Evolutionary conservation across 2,797 vertebrate species (phyloP), one percentile per base, ranked within the genome.

Genomic region (Coracias cyanogaster): DNA sequence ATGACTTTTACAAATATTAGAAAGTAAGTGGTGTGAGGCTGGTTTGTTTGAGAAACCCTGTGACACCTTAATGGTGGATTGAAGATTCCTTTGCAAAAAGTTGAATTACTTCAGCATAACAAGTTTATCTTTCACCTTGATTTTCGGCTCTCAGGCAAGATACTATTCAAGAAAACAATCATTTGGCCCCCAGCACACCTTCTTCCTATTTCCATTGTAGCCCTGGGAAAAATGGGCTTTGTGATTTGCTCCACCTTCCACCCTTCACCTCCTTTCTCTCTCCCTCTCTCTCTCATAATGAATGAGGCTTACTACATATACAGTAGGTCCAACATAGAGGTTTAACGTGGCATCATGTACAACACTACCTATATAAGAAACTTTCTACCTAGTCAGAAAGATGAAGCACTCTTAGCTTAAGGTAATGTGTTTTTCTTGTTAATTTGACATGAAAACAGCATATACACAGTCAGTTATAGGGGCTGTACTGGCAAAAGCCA

Each of bases 51-150:
- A 39, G 46, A 73, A 39, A 33, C 15, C 8, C 39, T 35, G 15
- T 13, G 55, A 37, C 26, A 37, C 4, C 7, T 33, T 25, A 78
- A 46, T 51, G 29, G 41, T 58, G 31, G 22, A 18, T 45, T 82
- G 41, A n/a, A 66, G 7, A 8, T 31, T 31, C 12, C 9, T 74
- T 64, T 74, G 29, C 8, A 90, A 84, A 60, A 57, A 35, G 15
- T 15, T 9, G 0, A 43, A 21, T 74, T 52, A 29, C 28, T 57
- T 74, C 41, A 85, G 7, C 0, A 0, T 39, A 78, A 35, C 15
- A 52, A 29, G 16, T 19, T 86, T 66, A 24, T 33, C 61, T 54
- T 93, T 64, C 7, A 17, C 41, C 41, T 43, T 37, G 12, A 71
- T 58, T 78, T 74, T 15, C 55, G 70, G 15, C 10, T 70, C n/a